Base-by-base conservation (phyloP, 2,113 vertebrate species). In the Glaucomys volans region DNA sequence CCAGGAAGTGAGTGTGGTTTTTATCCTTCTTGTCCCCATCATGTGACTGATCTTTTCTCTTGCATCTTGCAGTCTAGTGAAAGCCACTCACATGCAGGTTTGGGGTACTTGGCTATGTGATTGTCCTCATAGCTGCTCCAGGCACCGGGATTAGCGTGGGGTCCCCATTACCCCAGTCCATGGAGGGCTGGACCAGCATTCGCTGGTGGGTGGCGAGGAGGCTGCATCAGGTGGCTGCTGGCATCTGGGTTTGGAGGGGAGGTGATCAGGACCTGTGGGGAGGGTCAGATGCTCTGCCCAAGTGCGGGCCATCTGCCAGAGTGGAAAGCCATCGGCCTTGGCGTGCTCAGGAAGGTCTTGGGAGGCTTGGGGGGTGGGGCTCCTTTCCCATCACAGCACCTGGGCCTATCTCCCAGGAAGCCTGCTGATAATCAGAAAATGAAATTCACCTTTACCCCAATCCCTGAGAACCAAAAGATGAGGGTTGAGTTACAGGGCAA, bases 371-470 rank as follows among this genome's bases (percentile, higher is more conserved):
- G 8, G 62, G 16, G 14, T 8, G 1, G 50, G 24, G 12, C 76
- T 13, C 1, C 72, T 87, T 96, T 92, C n/a, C 92, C 59, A 77
- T 86, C 40, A 30, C 59, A 17, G 4, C 44, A 62, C 59, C 35
- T 42, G 0, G 3, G 74, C 69, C 81, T 37, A 7, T 92, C 84
- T 96, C 72, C 77, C 42, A 2, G 35, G 54, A 76, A 90, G 47
- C 74, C 87, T n/a, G 54, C 92, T 87, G 94, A 94, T 95, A 85
- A 92, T 92, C 95, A 92, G 94, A 35, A 80, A 95, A 96, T 95
- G 94, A 92, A 96, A 89, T 90, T 76, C 77, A 92, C 92, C 87
- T 95, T 84, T 79, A 81, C 50, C 87, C 77, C 13, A 28, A 1
- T 71, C 95, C 80, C 91, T 47, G 91, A n/a, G 86, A 57, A 50